These are phyloP conservation scores for Archips crataeganus DNA, from an alignment of 2,888 invertebrate species.

Conservation along the genomic window DNA sequence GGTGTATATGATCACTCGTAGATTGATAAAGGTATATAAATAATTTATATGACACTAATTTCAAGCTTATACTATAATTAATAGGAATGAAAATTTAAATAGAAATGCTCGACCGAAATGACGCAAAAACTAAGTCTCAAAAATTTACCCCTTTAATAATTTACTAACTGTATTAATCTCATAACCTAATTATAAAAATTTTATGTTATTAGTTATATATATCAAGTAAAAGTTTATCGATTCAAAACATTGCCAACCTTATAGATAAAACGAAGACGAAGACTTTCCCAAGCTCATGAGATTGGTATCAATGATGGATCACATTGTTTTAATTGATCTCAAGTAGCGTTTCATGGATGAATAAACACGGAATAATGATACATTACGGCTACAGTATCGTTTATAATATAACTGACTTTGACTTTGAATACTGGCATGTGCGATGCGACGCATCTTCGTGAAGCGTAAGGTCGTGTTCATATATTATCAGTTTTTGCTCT, in stretches of 20 bases:
- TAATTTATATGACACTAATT: too few relatives aligned
- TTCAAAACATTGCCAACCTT: slow-evolving; percentile 29
- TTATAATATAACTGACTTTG: slow-evolving; percentile 8
- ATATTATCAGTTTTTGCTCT: slow-evolving; percentile 25
- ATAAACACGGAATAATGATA: slow-evolving; percentile 39
- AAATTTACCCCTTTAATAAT: too few relatives aligned
- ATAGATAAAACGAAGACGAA: slow-evolving; percentile 23
- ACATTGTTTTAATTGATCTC: slow-evolving; percentile 43
- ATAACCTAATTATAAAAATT: neutral
- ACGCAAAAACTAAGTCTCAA: too few relatives aligned
- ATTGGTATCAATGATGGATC: slow-evolving; percentile 41
- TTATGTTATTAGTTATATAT: neutral
- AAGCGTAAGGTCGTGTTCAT: slow-evolving; percentile 22
- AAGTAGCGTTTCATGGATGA: slow-evolving; percentile 42
- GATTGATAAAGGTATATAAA: too few relatives aligned
- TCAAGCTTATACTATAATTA: too few relatives aligned
- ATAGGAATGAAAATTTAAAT: too few relatives aligned
- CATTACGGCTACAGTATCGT: slow-evolving; percentile 22
- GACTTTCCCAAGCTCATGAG: slow-evolving; percentile 33
- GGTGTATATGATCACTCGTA: too few relatives aligned
- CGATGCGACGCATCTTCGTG: slow-evolving; percentile 20
- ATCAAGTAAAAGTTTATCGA: slow-evolving; percentile 27
- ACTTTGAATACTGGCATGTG: slow-evolving; percentile 19
- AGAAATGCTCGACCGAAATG: too few relatives aligned
- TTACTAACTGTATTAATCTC: neutral